A percentile compares a stretch with the other conserved stretches of the same genome.
phyloP scores from a whole-genome alignment of 2,888 invertebrate genomes.

The Ochropleura leucogaster region DNA sequence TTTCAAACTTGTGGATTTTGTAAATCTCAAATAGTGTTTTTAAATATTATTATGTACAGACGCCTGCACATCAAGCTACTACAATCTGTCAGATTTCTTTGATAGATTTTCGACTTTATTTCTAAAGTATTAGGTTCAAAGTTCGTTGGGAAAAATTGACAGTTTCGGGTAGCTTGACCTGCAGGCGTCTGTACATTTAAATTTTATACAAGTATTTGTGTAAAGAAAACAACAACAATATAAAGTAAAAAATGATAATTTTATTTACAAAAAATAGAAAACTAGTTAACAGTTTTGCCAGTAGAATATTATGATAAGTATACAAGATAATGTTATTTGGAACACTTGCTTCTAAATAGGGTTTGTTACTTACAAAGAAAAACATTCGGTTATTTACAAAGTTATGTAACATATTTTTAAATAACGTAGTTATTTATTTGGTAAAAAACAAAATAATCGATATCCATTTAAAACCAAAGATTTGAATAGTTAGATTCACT shows the following conservation, averaged over 20 bases:
- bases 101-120: too few species aligned
- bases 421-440: not conserved
- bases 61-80: too few species aligned
- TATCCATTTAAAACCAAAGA: not conserved
- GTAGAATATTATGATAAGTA: not conserved
- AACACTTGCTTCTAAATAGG: not conserved
- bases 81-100: too few species aligned
- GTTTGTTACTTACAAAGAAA: too few species aligned
- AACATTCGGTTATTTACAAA: not conserved
- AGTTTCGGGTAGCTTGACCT: too few species aligned
- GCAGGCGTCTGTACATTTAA: too few species aligned
- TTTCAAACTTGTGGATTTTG: too few species aligned
- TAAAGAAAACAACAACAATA: slow-evolving; percentile 1
- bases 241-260: not conserved
- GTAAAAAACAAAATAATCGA: not conserved
- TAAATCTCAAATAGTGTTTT: too few species aligned
- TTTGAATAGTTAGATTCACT: not conserved
- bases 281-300: not conserved
- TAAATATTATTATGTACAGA: too few species aligned
- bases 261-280: slow-evolving; percentile 37
- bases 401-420: not conserved
- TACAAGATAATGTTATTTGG: not conserved
- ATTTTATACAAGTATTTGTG: not conserved
- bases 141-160: too few species aligned
- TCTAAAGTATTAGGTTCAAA: too few species aligned